These are phyloP conservation scores for Drepana arcuata DNA, from an alignment of 1,140 invertebrate genomes.

Conservation along the genomic window DNA sequence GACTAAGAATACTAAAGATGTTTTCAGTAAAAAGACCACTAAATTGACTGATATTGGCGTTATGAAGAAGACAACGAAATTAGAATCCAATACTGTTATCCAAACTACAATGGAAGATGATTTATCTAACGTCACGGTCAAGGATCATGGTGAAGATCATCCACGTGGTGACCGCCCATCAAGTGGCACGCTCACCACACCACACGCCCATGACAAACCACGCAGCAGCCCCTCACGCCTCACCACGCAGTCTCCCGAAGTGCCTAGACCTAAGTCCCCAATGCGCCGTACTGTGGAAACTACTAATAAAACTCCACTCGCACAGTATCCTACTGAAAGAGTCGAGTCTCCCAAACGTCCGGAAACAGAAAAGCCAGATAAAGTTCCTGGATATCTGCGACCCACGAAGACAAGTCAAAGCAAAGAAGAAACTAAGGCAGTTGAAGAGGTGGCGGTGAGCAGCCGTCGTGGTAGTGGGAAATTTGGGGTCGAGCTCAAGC, in stretches of 20 bases:
- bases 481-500: slow-evolving; percentile 76
- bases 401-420: slow-evolving; percentile 53
- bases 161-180: slow-evolving; percentile 8
- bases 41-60: slow-evolving; percentile 59
- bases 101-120: slow-evolving; percentile 25
- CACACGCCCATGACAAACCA: slow-evolving; percentile 16
- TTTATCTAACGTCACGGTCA: slow-evolving; percentile 7
- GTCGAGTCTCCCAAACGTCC: slow-evolving; percentile 6
- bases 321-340: slow-evolving; percentile 14
- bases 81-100: slow-evolving; percentile 29
- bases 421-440: slow-evolving; percentile 39
- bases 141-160: too few species aligned
- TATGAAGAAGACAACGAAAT: slow-evolving; percentile 43
- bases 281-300: slow-evolving; percentile 20
- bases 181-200: slow-evolving; percentile 6
- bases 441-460: slow-evolving; percentile 46
- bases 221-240: slow-evolving; percentile 22
- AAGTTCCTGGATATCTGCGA: slow-evolving; percentile 43
- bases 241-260: slow-evolving; percentile 28
- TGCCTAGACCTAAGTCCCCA: slow-evolving; percentile 30
- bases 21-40: slow-evolving; percentile 26
- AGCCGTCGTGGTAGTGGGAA: slow-evolving; percentile 72
- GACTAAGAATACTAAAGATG: slow-evolving; percentile 29
- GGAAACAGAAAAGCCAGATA: slow-evolving; percentile 28
- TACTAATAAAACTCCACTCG: slow-evolving; percentile 25